Evolutionary conservation across 2,113 vertebrate genomes (phyloP).

Genomic region (Nothocercus julius): DNA sequence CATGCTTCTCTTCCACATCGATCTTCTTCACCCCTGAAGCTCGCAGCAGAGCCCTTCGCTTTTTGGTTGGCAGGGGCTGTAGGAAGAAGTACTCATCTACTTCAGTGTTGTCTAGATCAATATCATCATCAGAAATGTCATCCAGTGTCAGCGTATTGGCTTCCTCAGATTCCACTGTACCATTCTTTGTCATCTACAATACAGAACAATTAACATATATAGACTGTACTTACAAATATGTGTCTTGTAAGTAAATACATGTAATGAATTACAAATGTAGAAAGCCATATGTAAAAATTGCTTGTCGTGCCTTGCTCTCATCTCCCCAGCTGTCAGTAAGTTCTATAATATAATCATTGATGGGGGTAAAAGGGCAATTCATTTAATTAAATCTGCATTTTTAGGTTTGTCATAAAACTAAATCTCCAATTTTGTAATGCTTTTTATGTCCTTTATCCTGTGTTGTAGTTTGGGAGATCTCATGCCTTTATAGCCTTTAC

Average conservation of each 20-base stretch:
- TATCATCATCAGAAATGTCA: conserved; percentile 97
- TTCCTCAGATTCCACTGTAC: conserved; percentile 94
- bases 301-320: background rate
- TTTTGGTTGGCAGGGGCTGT: conserved; percentile 96
- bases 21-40: conserved; percentile 97
- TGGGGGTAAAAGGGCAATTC: background rate
- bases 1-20: conserved; percentile 96
- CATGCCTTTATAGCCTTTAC: background rate
- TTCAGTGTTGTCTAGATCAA: conserved; percentile 97
- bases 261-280: background rate
- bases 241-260: background rate
- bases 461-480: background rate
- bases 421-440: background rate
- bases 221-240: fast-evolving
- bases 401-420: background rate
- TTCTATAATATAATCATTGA: background rate
- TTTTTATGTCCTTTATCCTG: background rate
- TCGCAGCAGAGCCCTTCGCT: conserved; percentile 90
- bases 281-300: background rate
- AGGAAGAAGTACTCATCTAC: conserved; percentile 99
- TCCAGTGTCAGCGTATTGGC: conserved; percentile 92
- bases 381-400: background rate
- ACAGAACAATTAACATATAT: background rate
- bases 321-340: background rate
- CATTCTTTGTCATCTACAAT: conserved; percentile 94